These are phyloP conservation scores for Brenthis daphne DNA, from an alignment of 2,888 invertebrate genomes.

Conservation along the genomic window DNA sequence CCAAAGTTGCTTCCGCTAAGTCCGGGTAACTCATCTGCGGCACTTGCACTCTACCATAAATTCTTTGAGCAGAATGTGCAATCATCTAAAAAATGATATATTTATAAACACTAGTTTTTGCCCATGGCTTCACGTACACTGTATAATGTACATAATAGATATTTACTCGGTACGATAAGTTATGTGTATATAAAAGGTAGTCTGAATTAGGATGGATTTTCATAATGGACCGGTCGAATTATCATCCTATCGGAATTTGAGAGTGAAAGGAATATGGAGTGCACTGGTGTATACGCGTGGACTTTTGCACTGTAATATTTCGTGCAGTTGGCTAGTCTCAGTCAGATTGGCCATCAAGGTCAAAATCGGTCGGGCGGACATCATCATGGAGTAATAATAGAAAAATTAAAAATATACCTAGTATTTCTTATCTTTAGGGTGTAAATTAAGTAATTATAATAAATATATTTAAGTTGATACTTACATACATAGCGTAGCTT, in stretches of 20 bases:
- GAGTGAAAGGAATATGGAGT: too few species aligned
- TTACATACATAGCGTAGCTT: constrained; percentile 57
- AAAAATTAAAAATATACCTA: too few species aligned
- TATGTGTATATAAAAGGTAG: not conserved
- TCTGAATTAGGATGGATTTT: not conserved
- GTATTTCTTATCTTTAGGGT: too few species aligned
- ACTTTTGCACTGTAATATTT: too few species aligned
- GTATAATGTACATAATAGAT: too few species aligned
- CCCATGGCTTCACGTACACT: too few species aligned
- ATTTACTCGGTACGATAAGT: too few species aligned
- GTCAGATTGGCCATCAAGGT: too few species aligned
- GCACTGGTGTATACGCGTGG: too few species aligned
- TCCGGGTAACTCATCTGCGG: constrained; percentile 56
- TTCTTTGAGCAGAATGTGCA: constrained; percentile 52
- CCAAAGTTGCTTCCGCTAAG: constrained; percentile 51
- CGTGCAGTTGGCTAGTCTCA: too few species aligned
- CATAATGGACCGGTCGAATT: not conserved
- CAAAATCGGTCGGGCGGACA: too few species aligned
- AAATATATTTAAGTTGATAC: constrained; percentile 33
- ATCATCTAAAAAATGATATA: constrained; percentile 45
- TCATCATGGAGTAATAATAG: too few species aligned
- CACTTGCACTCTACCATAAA: constrained; percentile 52
- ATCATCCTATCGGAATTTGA: not conserved
- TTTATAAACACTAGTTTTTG: not conserved
- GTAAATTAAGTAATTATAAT: not conserved